A percentile compares a stretch with the other conserved stretches of the same genome.
Conservation (phyloP, 2,113 vertebrate genomes). For the Sus scrofa region DNA sequence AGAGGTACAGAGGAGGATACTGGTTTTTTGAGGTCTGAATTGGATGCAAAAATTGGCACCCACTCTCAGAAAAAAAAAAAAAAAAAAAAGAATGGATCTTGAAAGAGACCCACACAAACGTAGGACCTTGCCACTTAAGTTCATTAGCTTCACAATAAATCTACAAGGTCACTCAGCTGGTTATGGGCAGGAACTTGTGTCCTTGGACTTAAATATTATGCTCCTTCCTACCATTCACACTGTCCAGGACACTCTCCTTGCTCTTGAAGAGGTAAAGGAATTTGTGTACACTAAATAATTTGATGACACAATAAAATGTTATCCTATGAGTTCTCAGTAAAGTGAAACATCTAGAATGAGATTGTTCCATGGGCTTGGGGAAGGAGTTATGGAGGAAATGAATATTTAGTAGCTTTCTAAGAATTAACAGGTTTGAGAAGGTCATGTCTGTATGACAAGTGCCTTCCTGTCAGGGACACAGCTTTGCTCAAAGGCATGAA, state of each 20-base stretch:
- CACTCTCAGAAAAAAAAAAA: conserved; percentile 17
- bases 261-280: background rate
- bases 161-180: background rate
- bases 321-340: background rate
- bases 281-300: background rate
- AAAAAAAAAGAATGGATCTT: conserved; percentile 31
- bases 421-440: background rate
- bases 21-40: background rate
- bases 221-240: background rate
- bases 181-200: background rate
- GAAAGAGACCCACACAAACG: background rate
- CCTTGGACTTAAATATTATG: background rate
- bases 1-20: background rate
- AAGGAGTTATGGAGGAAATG: background rate
- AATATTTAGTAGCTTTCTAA: background rate
- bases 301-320: background rate
- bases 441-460: background rate
- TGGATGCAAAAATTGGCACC: background rate
- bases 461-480: background rate
- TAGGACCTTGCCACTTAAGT: background rate
- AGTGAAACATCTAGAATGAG: background rate
- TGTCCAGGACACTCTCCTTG: background rate
- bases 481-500: background rate
- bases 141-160: background rate
- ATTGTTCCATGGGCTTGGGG: background rate